A percentile compares a stretch with the other conserved stretches of the same genome.
These are phyloP conservation scores for Hypothenemus hampei DNA, from an alignment of 1,140 invertebrate genomes.

Conservation along the genomic window DNA sequence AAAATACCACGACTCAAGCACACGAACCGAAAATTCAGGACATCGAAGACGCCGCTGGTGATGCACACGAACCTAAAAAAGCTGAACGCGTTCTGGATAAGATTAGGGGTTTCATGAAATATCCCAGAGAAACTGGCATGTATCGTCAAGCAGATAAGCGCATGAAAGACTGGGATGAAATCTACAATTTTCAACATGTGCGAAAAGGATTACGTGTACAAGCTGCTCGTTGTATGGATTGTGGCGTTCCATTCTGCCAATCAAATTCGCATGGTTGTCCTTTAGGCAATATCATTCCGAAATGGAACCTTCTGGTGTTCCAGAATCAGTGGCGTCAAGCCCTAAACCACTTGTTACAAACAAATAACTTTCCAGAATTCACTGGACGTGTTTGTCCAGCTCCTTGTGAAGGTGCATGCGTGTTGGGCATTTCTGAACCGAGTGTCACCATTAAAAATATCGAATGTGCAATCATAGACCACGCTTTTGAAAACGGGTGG, in stretches of 20 bases:
- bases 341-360: conserved; percentile 91
- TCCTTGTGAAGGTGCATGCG: conserved; percentile 97
- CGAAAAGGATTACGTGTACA: conserved; percentile 71
- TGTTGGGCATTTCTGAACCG: conserved; percentile 91
- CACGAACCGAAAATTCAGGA: conserved; percentile 60
- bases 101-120: conserved; percentile 90
- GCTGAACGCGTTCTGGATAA: conserved; percentile 83
- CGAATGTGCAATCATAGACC: conserved; percentile 97
- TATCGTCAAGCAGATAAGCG: conserved; percentile 82
- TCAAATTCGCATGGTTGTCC: conserved; percentile 87
- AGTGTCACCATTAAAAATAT: conserved; percentile 99
- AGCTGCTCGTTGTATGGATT: conserved; percentile 88
- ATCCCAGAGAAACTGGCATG: conserved; percentile 76
- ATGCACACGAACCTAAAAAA: conserved; percentile 72
- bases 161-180: conserved; percentile 94
- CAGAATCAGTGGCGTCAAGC: conserved; percentile 95
- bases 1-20: conserved; percentile 45
- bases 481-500: conserved; percentile 97
- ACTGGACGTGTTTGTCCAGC: conserved; percentile 97
- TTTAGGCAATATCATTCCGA: conserved; percentile 97
- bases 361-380: conserved; percentile 99
- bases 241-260: conserved; percentile 98
- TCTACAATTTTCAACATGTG: conserved; percentile 84
- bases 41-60: conserved; percentile 82
- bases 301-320: conserved; percentile 97